These are phyloP conservation scores for Mylabris phalerata DNA, from an alignment of 1,140 invertebrate genomes.

Conservation along the genomic window DNA sequence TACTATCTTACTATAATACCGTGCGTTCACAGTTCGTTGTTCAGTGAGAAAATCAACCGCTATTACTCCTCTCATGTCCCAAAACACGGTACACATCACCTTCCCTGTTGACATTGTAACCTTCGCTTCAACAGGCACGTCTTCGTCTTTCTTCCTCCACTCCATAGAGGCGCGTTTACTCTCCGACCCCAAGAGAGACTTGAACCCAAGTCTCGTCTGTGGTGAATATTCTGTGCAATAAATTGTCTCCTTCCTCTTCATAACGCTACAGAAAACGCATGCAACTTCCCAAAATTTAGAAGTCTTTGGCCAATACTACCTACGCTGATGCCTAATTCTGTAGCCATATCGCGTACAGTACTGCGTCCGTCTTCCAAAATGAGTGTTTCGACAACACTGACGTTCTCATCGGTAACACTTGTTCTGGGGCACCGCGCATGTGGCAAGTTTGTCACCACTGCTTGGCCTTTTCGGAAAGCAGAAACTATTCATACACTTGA, in stretches of 20 bases:
- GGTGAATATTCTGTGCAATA: conserved; percentile 1
- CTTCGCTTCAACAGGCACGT: conserved; percentile 2
- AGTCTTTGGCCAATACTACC: too few relatives aligned
- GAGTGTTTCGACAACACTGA: too few relatives aligned
- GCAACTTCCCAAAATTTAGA: too few relatives aligned
- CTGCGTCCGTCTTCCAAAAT: too few relatives aligned
- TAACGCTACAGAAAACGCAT: not conserved
- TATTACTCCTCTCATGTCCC: not conserved
- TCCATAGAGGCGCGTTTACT: conserved; percentile 1
- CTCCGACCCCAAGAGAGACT: conserved; percentile 1
- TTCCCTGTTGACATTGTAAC: not conserved
- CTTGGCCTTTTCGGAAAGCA: too few relatives aligned
- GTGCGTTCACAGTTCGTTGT: conserved; percentile 3
- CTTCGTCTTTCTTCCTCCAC: conserved; percentile 9
- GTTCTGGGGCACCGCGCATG: too few relatives aligned
- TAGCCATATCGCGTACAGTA: too few relatives aligned
- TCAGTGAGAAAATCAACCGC: not conserved
- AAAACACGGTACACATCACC: conserved; percentile 2
- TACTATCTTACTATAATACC: too few relatives aligned
- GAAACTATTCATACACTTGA: too few relatives aligned
- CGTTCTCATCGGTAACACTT: too few relatives aligned
- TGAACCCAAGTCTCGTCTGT: not conserved
- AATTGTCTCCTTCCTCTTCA: not conserved
- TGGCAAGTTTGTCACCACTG: too few relatives aligned
- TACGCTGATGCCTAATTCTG: too few relatives aligned